Percentiles rank a stretch among this genome's conserved stretches.
These are phyloP conservation scores for Thamnaconus septentrionalis DNA, from an alignment of 2,113 vertebrate genomes.

Conservation along the genomic window DNA sequence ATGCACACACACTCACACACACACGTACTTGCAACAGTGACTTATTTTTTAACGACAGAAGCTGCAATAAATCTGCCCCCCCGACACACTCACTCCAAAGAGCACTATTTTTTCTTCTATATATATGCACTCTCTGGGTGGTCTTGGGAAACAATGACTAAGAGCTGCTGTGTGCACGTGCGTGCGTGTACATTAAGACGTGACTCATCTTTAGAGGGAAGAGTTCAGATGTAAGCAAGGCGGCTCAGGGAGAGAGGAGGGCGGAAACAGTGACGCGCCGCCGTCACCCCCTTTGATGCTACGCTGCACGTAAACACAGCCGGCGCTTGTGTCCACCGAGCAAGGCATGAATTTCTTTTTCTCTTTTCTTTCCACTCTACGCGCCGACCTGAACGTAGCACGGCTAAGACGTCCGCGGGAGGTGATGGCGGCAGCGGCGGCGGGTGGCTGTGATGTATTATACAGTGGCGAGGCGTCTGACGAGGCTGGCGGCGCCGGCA, in stretches of 20 bases:
- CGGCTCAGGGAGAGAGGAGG: constrained; percentile 2
- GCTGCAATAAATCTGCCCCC: constrained; percentile 20
- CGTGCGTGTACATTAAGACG: constrained; percentile 43
- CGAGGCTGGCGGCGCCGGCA: neutral
- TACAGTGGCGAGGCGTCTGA: neutral
- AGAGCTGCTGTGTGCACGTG: constrained; percentile 7
- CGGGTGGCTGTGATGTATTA: constrained; percentile 1
- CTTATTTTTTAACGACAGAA: constrained; percentile 23
- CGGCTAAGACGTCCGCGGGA: constrained; percentile 26
- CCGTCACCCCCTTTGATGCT: constrained; percentile 27
- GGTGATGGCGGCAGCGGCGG: constrained; percentile 10
- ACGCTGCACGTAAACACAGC: constrained; percentile 14
- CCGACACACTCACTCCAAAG: neutral
- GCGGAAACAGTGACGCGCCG: neutral
- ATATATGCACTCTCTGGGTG: constrained; percentile 49
- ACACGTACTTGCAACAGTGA: constrained; percentile 20
- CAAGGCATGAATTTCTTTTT: too few relatives aligned
- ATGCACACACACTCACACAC: neutral
- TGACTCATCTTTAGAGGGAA: constrained; percentile 22
- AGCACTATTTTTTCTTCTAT: constrained; percentile 5
- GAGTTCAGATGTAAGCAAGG: neutral
- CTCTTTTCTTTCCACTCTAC: constrained; percentile 11
- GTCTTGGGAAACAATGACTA: constrained; percentile 49
- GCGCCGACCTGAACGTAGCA: constrained; percentile 15
- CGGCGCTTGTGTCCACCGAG: neutral